phyloP scores from a whole-genome alignment of 2,797 vertebrate species.

The Holocentrus rufus region DNA sequence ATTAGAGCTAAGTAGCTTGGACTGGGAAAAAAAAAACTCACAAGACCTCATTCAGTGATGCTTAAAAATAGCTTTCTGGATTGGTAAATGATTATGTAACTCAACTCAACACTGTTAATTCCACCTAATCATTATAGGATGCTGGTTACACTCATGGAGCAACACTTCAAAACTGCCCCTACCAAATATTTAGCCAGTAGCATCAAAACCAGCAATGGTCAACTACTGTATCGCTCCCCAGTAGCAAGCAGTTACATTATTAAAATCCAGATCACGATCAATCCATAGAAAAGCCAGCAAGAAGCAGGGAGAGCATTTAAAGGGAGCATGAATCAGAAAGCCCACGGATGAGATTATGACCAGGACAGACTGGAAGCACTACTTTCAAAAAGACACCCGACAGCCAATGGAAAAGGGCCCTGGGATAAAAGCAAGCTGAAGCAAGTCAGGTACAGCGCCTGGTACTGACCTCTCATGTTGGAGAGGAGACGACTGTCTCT shows the following conservation, averaged over 20 bases:
- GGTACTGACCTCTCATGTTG: conserved; percentile 55
- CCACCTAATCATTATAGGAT: background rate
- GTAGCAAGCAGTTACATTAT: background rate
- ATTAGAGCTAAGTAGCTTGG: conserved; percentile 39
- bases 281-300: background rate
- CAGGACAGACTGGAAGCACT: conserved; percentile 14
- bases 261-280: background rate
- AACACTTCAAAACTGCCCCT: background rate
- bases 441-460: conserved; percentile 28
- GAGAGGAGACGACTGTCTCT: conserved; percentile 60
- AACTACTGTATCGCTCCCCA: background rate
- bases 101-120: conserved; percentile 6
- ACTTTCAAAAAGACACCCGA: conserved; percentile 4
- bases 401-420: conserved; percentile 51
- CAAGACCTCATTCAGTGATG: conserved; percentile 16
- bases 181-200: background rate
- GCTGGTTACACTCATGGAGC: background rate
- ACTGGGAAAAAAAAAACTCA: conserved; percentile 40
- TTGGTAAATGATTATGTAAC: conserved; percentile 10
- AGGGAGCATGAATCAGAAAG: background rate
- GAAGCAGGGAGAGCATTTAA: conserved; percentile 10
- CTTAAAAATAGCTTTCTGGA: conserved; percentile 37
- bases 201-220: background rate
- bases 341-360: conserved; percentile 13
- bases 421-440: conserved; percentile 42